These are phyloP conservation scores for Atlantisia rogersi DNA, from an alignment of 2,113 vertebrate species.

Conservation along the genomic window DNA sequence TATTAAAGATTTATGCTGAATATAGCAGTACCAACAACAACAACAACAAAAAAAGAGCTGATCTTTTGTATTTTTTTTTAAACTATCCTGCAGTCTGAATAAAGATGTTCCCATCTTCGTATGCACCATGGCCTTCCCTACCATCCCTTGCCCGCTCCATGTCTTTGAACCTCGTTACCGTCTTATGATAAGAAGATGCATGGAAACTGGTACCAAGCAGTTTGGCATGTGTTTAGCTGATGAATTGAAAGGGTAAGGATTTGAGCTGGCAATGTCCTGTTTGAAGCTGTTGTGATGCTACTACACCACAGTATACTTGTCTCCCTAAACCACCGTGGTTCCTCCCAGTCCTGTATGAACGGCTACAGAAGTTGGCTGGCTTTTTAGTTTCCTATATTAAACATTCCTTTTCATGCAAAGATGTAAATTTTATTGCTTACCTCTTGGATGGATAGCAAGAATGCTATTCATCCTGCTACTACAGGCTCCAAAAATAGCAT, in stretches of 20 bases:
- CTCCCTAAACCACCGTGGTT: not conserved
- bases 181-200: conserved; percentile 92
- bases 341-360: not conserved
- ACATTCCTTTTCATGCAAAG: not conserved
- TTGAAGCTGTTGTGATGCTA: not conserved
- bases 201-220: conserved; percentile 92
- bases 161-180: conserved; percentile 92
- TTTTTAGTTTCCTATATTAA: not conserved
- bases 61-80: not conserved
- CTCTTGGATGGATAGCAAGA: not conserved
- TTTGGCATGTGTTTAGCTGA: conserved; percentile 95
- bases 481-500: conserved; percentile 15
- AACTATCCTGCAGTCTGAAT: conserved; percentile 81
- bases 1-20: not conserved
- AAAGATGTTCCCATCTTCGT: conserved; percentile 96
- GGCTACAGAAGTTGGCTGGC: not conserved
- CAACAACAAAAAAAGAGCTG: not conserved
- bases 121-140: conserved; percentile 94
- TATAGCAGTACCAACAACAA: not conserved
- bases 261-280: not conserved
- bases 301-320: not conserved
- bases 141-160: conserved; percentile 90
- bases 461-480: not conserved
- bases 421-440: not conserved
- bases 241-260: conserved; percentile 86